Conservation (phyloP, 2,113 vertebrate genomes). For the Rhea americana region DNA sequence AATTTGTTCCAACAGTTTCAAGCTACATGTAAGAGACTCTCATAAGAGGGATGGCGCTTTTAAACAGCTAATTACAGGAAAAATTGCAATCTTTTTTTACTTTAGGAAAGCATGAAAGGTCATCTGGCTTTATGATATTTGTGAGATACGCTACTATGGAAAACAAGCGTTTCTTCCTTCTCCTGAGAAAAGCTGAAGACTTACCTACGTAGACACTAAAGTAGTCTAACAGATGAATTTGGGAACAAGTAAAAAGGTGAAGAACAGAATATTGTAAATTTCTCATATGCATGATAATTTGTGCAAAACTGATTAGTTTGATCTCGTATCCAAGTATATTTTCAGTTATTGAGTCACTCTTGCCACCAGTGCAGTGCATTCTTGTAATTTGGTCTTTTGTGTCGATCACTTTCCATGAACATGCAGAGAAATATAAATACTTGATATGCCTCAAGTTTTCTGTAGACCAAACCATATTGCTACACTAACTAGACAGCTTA, state of each 20-base stretch:
- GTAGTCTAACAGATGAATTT: neutral
- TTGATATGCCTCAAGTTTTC: neutral
- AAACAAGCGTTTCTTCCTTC: neutral
- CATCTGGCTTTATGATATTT: neutral
- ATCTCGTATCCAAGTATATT: neutral
- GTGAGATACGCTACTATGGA: neutral
- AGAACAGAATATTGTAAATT: neutral
- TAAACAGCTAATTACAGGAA: neutral
- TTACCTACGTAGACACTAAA: too few species aligned
- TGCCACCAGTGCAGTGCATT: neutral
- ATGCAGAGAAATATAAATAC: neutral
- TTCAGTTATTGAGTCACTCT: neutral
- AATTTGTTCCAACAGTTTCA: neutral
- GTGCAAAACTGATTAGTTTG: neutral
- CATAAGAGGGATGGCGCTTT: neutral
- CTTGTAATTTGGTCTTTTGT: neutral
- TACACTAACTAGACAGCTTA: neutral
- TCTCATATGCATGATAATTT: neutral
- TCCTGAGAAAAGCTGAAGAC: neutral
- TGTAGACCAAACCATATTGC: accelerated
- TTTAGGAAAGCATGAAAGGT: neutral
- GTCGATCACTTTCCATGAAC: neutral
- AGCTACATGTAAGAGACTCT: neutral
- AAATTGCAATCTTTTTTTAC: neutral
- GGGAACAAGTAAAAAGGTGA: neutral